phyloP scores from a whole-genome alignment of 2,113 vertebrate genomes.

The Hassar affinis region DNA sequence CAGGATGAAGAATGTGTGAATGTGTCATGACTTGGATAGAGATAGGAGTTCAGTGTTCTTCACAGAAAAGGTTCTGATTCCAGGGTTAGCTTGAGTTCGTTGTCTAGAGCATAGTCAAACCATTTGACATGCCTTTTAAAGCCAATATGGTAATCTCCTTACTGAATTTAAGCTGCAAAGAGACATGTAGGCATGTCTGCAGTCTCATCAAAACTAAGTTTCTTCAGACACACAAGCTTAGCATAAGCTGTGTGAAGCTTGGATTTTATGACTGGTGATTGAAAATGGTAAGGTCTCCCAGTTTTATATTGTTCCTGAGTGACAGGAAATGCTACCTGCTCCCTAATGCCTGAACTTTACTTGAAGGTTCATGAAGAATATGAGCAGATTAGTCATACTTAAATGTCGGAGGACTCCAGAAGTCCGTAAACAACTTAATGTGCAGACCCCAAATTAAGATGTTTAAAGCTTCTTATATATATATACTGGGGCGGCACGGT shows the following conservation, averaged over 20 bases:
- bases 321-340: conserved; percentile 17
- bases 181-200: conserved; percentile 26
- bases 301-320: conserved; percentile 1
- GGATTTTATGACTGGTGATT: conserved; percentile 45
- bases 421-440: conserved; percentile 27
- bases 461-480: neutral
- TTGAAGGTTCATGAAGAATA: neutral
- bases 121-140: conserved; percentile 36
- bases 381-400: conserved; percentile 19
- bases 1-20: neutral
- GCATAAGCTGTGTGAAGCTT: conserved; percentile 46
- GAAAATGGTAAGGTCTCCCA: neutral
- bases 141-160: conserved; percentile 54
- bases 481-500: no score
- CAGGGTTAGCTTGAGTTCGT: neutral
- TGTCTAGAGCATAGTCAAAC: conserved; percentile 1
- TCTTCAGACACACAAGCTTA: conserved; percentile 52
- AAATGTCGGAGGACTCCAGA: conserved; percentile 15
- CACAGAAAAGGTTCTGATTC: neutral
- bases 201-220: conserved; percentile 43
- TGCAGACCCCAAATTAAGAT: neutral
- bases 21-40: neutral
- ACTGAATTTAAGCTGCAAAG: conserved; percentile 48
- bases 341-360: conserved; percentile 17
- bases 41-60: neutral